These are phyloP conservation scores for Phytoseiulus persimilis DNA, from an alignment of 2,888 invertebrate genomes.

Conservation along the genomic window DNA sequence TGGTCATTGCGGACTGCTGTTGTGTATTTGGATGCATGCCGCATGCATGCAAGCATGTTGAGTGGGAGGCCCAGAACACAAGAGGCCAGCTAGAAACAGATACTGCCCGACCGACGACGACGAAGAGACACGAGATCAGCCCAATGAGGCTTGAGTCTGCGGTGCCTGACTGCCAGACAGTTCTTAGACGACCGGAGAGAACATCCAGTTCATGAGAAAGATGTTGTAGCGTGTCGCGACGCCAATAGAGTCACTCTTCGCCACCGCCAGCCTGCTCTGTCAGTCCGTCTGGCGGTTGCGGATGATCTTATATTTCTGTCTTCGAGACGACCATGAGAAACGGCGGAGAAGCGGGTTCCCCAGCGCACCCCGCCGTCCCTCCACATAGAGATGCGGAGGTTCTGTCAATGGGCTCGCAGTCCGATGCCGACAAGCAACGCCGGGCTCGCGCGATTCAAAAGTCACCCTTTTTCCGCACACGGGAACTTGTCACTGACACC, in stretches of 20 bases:
- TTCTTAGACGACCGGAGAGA: slow-evolving; percentile 5
- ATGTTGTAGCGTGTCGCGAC: slow-evolving; percentile 5
- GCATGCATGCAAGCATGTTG: neutral
- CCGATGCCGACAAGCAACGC: too few species aligned
- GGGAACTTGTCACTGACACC: too few species aligned
- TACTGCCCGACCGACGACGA: neutral
- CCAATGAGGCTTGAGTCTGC: slow-evolving; percentile 5
- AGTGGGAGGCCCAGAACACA: neutral
- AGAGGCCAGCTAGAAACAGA: neutral
- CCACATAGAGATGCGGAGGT: too few species aligned
- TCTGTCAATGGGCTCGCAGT: too few species aligned
- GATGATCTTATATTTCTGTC: neutral
- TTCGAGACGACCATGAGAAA: neutral
- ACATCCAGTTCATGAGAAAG: neutral
- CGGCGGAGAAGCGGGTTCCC: too few species aligned
- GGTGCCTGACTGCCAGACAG: neutral
- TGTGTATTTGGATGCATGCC: neutral
- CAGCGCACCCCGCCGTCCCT: too few species aligned
- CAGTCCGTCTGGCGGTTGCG: neutral
- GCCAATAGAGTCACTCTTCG: neutral
- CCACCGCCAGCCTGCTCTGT: neutral
- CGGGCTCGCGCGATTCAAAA: too few species aligned
- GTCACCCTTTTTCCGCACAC: too few species aligned
- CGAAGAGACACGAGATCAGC: neutral
- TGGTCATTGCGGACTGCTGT: neutral